Evolutionary conservation across 2,888 invertebrate species (phyloP), one percentile per base, ranked within the genome.

Genomic region (Hoplodrina blanda): DNA sequence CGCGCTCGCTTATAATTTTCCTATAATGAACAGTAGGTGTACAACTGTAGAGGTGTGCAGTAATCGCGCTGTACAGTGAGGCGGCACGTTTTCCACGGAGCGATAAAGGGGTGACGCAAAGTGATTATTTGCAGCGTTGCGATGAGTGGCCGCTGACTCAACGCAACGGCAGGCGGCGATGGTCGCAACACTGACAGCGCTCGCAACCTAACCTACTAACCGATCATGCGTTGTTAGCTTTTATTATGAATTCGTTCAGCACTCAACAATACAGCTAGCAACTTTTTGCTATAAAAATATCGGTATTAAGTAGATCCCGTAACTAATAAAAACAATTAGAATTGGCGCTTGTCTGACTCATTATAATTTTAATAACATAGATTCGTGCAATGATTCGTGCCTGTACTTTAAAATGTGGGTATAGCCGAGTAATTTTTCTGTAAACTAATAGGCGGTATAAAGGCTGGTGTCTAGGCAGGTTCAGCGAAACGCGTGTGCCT

Each of bases 31-130:
- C 76, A 78, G 77, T 85, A 81, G 85, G 81, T 86, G 80, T 75
- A 79, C 52, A 68, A 55, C 54, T 79, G 80, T 85, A 86, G 85
- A 87, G 84, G 85, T 84, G 85, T 85, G 86, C 85, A 86, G 87
- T 88, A 87, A 87, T 88, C 81, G 81, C 76, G 70, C 85, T 85
- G 87, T 88, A 93, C 91, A 93, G 91, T 93, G 90, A 90, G 89
- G 86, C 88, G 91, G 89, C 91, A 91, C 90, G 91, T 93, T 93
- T 93, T 93, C 92, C 91, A 87, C 88, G 87, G 88, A 90, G 89
- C 92, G 94, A 95, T 95, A 95, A 94, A 94, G 88, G 90, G 94
- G 91, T 95, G 95, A 95, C 95, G 95, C 95, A 95, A 95, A 95
- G 91, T 93, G 92, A 95, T 95, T 95, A 95, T 95, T 95, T 93